Evolutionary conservation across 2,113 vertebrate genomes (phyloP).

Genomic region (Salvelinus namaycush): DNA sequence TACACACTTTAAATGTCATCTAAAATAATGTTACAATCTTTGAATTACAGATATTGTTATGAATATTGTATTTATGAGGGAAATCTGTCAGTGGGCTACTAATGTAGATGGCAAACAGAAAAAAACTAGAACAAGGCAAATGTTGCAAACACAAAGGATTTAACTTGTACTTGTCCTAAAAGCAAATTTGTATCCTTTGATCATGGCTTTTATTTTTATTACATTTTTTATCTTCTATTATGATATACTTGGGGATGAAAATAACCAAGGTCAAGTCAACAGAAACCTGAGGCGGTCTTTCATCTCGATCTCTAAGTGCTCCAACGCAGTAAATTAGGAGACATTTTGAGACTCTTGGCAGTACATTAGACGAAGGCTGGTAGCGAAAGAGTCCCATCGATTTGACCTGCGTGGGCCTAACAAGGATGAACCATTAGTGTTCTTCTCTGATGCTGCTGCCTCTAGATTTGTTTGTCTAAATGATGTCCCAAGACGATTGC

Average conservation of each 20-base stretch:
- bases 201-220: constrained; percentile 14
- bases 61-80: too few species aligned
- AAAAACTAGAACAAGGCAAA: background rate
- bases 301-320: constrained; percentile 56
- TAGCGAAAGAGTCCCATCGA: constrained; percentile 66
- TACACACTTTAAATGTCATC: too few species aligned
- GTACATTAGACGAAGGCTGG: constrained; percentile 65
- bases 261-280: constrained; percentile 44
- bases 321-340: constrained; percentile 68
- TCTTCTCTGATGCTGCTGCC: constrained; percentile 63
- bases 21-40: too few species aligned
- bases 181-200: background rate
- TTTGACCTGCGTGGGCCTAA: constrained; percentile 74
- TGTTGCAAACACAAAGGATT: constrained; percentile 10
- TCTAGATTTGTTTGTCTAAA: constrained; percentile 68
- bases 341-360: constrained; percentile 71
- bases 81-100: too few species aligned
- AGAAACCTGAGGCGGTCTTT: constrained; percentile 54
- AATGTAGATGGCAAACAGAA: background rate
- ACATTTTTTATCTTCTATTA: background rate
- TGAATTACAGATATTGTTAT: too few species aligned
- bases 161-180: constrained; percentile 3
- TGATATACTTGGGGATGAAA: constrained; percentile 30
- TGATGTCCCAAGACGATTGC: constrained; percentile 63
- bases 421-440: constrained; percentile 68